phyloP scores from a whole-genome alignment of 2,888 invertebrate species.

The Lissonota sp. region DNA sequence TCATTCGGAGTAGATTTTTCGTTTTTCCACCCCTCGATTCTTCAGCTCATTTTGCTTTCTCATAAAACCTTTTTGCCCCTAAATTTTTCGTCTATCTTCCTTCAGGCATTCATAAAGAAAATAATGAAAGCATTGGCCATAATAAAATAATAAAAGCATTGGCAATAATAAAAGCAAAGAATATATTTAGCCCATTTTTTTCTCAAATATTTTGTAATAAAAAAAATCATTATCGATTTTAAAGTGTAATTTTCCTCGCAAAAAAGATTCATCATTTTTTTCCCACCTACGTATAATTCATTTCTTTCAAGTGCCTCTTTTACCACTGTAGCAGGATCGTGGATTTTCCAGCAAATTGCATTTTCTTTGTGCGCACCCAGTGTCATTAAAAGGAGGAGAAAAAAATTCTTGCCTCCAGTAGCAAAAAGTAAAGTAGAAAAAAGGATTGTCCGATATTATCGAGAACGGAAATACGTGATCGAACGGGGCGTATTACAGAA shows the following conservation, averaged over 20 bases:
- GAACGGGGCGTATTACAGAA: slow-evolving; percentile 32
- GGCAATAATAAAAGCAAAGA: no score
- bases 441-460: slow-evolving; percentile 40
- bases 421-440: neutral
- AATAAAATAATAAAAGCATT: no score
- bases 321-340: neutral
- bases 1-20: neutral
- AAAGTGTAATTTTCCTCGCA: neutral
- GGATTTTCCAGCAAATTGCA: neutral
- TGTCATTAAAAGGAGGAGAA: no score
- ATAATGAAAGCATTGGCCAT: no score
- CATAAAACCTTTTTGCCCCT: neutral
- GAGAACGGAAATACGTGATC: slow-evolving; percentile 5
- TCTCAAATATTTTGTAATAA: neutral
- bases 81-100: neutral
- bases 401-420: no score
- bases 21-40: neutral
- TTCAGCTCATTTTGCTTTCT: neutral
- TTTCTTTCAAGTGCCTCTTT: neutral
- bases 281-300: neutral
- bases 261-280: neutral
- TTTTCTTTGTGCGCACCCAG: neutral
- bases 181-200: no score
- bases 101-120: neutral
- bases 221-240: neutral